These are phyloP conservation scores for Lamprologus lemairii DNA, from an alignment of 2,113 vertebrate genomes.

Conservation along the genomic window DNA sequence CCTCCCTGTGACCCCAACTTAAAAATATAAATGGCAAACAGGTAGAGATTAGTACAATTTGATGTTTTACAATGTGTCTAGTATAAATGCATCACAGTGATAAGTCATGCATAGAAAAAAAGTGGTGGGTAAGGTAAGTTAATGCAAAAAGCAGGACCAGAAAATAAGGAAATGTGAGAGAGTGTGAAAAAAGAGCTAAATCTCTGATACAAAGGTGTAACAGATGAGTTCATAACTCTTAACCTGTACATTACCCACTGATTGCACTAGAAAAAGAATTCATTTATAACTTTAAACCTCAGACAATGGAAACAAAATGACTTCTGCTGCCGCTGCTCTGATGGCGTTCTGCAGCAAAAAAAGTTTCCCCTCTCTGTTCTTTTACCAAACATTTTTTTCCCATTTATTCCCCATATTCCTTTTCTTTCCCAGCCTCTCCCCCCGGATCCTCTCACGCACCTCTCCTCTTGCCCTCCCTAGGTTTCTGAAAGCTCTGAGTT, in stretches of 20 bases:
- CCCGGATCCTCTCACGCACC: slow-evolving; percentile 59
- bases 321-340: background rate
- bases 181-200: background rate
- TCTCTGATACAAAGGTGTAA: background rate
- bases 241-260: background rate
- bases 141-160: background rate
- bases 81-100: background rate
- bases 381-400: slow-evolving; percentile 13
- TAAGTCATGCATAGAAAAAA: background rate
- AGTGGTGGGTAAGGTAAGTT: background rate
- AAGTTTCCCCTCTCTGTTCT: background rate
- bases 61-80: background rate
- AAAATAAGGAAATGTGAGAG: background rate
- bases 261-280: background rate
- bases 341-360: background rate
- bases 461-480: slow-evolving; percentile 71
- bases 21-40: background rate
- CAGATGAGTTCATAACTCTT: background rate
- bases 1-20: background rate
- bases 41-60: background rate
- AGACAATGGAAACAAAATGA: background rate
- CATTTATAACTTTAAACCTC: background rate
- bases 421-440: slow-evolving; percentile 47
- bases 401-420: slow-evolving; percentile 13
- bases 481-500: slow-evolving; percentile 98